Conservation (phyloP, 1,140 invertebrate species). For the Caenorhabditis tropicalis region DNA sequence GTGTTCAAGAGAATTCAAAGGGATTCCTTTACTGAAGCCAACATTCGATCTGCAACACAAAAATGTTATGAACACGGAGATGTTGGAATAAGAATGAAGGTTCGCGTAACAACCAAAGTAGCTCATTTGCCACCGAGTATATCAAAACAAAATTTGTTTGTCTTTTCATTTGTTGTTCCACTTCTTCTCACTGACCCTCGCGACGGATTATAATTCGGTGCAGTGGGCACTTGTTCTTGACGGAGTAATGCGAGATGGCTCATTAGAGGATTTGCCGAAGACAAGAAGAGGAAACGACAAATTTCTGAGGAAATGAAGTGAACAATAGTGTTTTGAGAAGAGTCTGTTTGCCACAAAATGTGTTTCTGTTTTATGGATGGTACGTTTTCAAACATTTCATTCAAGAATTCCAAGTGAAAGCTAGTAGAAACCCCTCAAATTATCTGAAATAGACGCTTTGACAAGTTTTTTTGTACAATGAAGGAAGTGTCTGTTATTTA, state of each 20-base stretch:
- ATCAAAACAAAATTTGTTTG: conserved; percentile 39
- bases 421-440: too few relatives aligned
- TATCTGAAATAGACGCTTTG: too few relatives aligned
- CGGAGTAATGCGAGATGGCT: conserved; percentile 34
- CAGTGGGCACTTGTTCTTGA: conserved; percentile 28
- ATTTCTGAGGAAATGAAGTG: conserved; percentile 13
- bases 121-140: background rate
- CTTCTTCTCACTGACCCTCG: conserved; percentile 19
- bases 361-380: background rate
- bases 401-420: too few relatives aligned
- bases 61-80: background rate
- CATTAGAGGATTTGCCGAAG: conserved; percentile 24
- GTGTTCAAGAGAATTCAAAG: background rate
- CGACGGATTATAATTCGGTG: conserved; percentile 40
- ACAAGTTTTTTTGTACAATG: too few relatives aligned
- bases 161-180: conserved; percentile 37
- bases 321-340: background rate
- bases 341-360: background rate
- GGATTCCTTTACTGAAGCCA: background rate
- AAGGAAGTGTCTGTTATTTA: background rate
- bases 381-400: too few relatives aligned
- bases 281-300: conserved; percentile 3
- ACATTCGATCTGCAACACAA: background rate
- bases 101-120: background rate
- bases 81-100: background rate